A percentile compares a stretch with the other conserved stretches of the same genome.
Conservation (phyloP, 1,140 invertebrate genomes). For the Drosophila ficusphila region DNA sequence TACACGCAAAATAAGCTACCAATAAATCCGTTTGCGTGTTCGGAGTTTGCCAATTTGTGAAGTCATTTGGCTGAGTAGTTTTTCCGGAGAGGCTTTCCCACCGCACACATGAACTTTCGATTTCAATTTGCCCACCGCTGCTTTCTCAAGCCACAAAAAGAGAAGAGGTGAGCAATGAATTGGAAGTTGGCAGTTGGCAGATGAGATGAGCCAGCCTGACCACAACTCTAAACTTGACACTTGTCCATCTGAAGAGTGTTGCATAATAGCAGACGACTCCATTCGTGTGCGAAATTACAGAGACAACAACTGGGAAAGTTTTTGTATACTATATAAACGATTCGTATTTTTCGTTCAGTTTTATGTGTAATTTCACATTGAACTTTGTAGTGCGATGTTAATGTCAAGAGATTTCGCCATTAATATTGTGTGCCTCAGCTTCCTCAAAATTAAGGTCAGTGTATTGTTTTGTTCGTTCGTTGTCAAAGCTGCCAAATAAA, state of each 20-base stretch:
- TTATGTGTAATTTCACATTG: slow-evolving; percentile 45
- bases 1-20: slow-evolving; percentile 1
- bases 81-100: slow-evolving; percentile 38
- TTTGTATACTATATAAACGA: slow-evolving; percentile 46
- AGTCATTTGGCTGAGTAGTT: slow-evolving; percentile 26
- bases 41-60: slow-evolving; percentile 32
- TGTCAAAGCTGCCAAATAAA: not conserved
- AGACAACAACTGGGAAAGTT: slow-evolving; percentile 55
- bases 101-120: slow-evolving; percentile 32
- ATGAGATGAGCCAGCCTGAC: slow-evolving; percentile 32
- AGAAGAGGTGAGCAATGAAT: slow-evolving; percentile 18
- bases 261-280: slow-evolving; percentile 38
- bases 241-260: slow-evolving; percentile 41
- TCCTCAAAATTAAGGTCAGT: slow-evolving; percentile 40
- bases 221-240: slow-evolving; percentile 59
- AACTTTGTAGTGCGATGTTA: slow-evolving; percentile 43
- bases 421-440: slow-evolving; percentile 9
- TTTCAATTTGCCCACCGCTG: slow-evolving; percentile 28
- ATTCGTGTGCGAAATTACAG: slow-evolving; percentile 53
- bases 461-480: not conserved
- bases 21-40: slow-evolving; percentile 27
- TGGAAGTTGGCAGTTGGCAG: slow-evolving; percentile 17
- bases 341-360: slow-evolving; percentile 7
- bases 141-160: slow-evolving; percentile 12
- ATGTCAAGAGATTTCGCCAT: slow-evolving; percentile 37